phyloP scores from a whole-genome alignment of 1,140 invertebrate genomes.

The Diachasma alloeum region DNA sequence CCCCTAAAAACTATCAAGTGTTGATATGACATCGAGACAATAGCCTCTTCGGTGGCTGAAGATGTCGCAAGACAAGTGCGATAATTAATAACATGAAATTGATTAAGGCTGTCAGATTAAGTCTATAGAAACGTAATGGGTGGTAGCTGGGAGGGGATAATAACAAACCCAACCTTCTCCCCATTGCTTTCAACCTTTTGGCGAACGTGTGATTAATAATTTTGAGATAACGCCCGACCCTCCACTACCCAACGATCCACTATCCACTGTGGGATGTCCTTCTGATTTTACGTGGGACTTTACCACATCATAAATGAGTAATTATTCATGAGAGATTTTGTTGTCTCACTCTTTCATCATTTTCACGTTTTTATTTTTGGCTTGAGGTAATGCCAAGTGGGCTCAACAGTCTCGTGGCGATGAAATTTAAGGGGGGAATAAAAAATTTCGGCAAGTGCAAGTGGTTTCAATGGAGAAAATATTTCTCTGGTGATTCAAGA shows the following conservation, averaged over 20 bases:
- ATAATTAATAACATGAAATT: conserved; percentile 65
- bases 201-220: conserved; percentile 62
- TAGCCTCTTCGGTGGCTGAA: background rate
- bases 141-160: background rate
- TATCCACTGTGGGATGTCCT: conserved; percentile 35
- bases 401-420: no score
- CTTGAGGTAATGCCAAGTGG: no score
- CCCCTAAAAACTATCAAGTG: background rate
- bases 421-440: no score
- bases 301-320: conserved; percentile 61
- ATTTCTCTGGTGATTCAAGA: no score
- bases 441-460: no score
- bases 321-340: conserved; percentile 43
- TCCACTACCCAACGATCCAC: conserved; percentile 5
- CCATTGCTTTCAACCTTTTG: conserved; percentile 40
- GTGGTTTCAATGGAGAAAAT: no score
- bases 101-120: conserved; percentile 63
- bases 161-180: conserved; percentile 29
- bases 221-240: conserved; percentile 54
- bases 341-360: background rate
- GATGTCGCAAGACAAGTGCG: conserved; percentile 30
- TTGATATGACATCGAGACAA: background rate
- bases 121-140: conserved; percentile 39
- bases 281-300: conserved; percentile 58
- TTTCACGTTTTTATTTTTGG: conserved; percentile 28